Evolutionary conservation across 2,113 vertebrate species (phyloP).

Genomic region (Cinclus mexicanus): DNA sequence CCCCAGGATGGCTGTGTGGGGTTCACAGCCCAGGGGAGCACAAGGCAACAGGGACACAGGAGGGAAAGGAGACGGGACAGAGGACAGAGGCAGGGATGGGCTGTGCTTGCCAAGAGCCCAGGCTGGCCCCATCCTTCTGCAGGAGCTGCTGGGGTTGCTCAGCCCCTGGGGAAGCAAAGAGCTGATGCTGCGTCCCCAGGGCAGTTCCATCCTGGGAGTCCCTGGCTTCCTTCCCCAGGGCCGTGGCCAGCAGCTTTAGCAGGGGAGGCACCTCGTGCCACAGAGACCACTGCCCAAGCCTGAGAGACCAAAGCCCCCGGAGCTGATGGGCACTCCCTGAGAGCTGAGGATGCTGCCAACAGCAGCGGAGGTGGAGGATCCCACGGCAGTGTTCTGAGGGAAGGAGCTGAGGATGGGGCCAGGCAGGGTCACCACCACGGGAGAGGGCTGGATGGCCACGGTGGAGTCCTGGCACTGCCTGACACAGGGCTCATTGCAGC

Average conservation of each 20-base stretch:
- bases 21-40: neutral
- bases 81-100: neutral
- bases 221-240: neutral
- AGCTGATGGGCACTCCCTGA: no score
- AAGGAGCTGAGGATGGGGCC: no score
- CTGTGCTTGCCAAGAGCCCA: neutral
- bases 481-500: neutral
- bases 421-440: neutral
- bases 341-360: no score
- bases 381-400: no score
- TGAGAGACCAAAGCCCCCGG: neutral
- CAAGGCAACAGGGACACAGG: neutral
- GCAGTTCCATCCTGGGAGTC: fast-evolving
- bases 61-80: neutral
- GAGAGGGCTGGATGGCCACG: neutral
- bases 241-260: neutral
- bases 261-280: neutral
- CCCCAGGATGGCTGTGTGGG: neutral
- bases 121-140: neutral
- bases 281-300: neutral
- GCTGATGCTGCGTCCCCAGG: fast-evolving
- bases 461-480: neutral
- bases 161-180: neutral
- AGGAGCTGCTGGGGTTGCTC: neutral
- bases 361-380: no score